A percentile compares a stretch with the other conserved stretches of the same genome.
These are phyloP conservation scores for Antechinus stuartii DNA, from an alignment of 2,113 vertebrate genomes.

Conservation along the genomic window DNA sequence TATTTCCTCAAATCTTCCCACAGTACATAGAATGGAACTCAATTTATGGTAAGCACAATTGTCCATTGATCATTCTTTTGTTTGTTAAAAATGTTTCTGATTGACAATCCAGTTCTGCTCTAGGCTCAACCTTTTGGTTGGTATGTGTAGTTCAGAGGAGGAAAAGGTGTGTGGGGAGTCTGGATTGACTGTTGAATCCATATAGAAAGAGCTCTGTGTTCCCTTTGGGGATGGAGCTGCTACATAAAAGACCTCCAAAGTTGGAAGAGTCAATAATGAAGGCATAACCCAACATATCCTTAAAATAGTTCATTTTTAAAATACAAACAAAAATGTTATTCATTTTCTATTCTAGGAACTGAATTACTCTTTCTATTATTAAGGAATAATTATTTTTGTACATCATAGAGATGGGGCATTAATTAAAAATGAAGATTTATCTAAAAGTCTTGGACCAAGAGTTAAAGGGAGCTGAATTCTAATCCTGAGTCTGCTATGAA, in stretches of 20 bases:
- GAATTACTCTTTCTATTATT: neutral
- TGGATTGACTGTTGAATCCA: neutral
- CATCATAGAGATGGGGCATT: neutral
- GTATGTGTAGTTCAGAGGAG: neutral
- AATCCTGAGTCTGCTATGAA: neutral
- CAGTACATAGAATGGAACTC: neutral
- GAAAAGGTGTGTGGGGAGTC: neutral
- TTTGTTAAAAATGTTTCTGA: neutral
- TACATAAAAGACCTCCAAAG: neutral
- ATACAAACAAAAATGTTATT: neutral
- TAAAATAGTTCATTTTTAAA: neutral
- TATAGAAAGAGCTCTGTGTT: neutral
- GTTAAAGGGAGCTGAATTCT: neutral
- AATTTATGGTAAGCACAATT: neutral
- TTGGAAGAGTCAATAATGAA: neutral
- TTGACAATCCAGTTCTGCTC: neutral
- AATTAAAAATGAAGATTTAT: neutral
- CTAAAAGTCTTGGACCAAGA: neutral
- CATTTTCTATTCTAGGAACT: neutral
- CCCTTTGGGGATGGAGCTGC: neutral
- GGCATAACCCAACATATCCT: neutral
- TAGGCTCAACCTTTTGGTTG: neutral
- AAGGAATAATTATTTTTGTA: neutral
- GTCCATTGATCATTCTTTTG: neutral
- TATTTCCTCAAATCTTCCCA: neutral